Percentiles rank a stretch among this genome's conserved stretches.
Evolutionary conservation across 2,888 invertebrate species (phyloP).

Genomic region (Calameuta idolon): DNA sequence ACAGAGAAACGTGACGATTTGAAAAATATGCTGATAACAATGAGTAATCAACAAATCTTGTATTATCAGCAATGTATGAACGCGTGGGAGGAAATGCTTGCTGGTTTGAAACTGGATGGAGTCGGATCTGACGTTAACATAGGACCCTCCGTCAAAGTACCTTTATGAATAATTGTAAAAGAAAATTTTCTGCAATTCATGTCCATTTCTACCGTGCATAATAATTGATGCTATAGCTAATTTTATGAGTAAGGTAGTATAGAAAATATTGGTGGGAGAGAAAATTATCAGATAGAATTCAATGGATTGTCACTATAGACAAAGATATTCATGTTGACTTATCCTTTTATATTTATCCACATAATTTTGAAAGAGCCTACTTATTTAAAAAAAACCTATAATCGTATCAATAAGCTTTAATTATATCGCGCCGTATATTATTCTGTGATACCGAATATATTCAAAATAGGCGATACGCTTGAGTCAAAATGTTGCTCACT

Average conservation of each 20-base stretch:
- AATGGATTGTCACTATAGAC: not conserved
- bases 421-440: not conserved
- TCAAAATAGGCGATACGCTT: not conserved
- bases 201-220: not conserved
- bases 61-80: conserved; percentile 73
- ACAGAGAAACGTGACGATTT: conserved; percentile 74
- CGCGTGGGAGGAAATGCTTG: conserved; percentile 71
- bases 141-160: conserved; percentile 45
- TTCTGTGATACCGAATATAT: not conserved
- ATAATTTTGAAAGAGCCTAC: not conserved
- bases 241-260: not conserved
- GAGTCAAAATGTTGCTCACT: not conserved
- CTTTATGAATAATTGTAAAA: conserved; percentile 34
- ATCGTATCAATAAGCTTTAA: not conserved
- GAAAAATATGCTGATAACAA: conserved; percentile 72
- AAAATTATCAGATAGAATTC: not conserved
- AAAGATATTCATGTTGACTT: not conserved
- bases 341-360: not conserved
- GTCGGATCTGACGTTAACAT: conserved; percentile 48
- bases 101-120: conserved; percentile 55
- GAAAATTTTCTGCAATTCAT: not conserved
- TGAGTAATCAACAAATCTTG: conserved; percentile 75
- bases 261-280: too few species aligned
- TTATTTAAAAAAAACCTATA: not conserved
- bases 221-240: not conserved